phyloP scores from a whole-genome alignment of 2,797 vertebrate genomes.

The Mormyrus proboscirostris region DNA sequence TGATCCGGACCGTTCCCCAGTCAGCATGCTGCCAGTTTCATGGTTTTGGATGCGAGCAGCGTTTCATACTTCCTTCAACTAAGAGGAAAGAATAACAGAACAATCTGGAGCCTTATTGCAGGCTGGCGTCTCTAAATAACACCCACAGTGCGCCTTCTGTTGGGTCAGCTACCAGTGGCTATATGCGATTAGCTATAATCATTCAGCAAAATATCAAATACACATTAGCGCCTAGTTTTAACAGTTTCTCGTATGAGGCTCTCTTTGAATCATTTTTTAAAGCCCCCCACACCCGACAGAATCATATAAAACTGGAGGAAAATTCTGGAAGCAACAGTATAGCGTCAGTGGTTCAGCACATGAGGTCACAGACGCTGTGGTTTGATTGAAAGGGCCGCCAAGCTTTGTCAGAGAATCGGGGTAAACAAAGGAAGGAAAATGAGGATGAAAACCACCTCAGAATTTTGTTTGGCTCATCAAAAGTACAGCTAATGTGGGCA shows the following conservation, averaged over 20 bases:
- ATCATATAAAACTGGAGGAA: background rate
- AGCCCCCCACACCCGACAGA: background rate
- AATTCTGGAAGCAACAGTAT: background rate
- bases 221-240: background rate
- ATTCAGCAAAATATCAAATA: background rate
- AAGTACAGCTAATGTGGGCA: background rate
- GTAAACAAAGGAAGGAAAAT: background rate
- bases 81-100: background rate
- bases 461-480: background rate
- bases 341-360: background rate
- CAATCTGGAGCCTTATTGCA: background rate
- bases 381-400: background rate
- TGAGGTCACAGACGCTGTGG: background rate
- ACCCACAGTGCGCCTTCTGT: background rate
- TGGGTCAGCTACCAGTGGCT: background rate
- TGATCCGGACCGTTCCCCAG: background rate
- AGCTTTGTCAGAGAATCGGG: background rate
- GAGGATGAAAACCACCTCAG: background rate
- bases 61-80: background rate
- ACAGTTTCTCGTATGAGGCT: background rate
- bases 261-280: background rate
- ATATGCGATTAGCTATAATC: background rate
- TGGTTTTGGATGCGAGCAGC: background rate
- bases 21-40: background rate
- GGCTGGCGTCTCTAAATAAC: background rate